phyloP scores from a whole-genome alignment of 1,140 invertebrate species.

The Drosophila paulistorum region DNA sequence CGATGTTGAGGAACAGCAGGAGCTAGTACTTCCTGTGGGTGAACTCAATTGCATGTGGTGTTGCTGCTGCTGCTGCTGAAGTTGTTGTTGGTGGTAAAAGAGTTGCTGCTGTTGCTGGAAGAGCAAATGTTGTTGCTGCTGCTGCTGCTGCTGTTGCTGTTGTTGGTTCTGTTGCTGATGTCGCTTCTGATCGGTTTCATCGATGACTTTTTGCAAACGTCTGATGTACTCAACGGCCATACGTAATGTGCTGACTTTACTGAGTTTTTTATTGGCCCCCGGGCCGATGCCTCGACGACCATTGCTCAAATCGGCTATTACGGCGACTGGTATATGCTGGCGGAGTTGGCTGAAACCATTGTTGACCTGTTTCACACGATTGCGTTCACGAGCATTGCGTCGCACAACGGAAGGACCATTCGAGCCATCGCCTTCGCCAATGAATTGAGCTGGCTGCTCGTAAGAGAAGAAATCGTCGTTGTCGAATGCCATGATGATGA shows the following conservation, averaged over 20 bases:
- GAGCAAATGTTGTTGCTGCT: slow-evolving; percentile 47
- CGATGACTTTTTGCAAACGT: slow-evolving; percentile 91
- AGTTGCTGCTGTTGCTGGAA: slow-evolving; percentile 40
- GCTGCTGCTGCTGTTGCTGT: slow-evolving; percentile 21
- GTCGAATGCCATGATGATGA: slow-evolving; percentile 39
- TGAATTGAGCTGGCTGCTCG: slow-evolving; percentile 29
- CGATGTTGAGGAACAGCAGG: slow-evolving; percentile 9
- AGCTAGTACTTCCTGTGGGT: slow-evolving; percentile 29
- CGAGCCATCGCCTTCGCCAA: slow-evolving; percentile 13
- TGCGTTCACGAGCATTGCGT: slow-evolving; percentile 95
- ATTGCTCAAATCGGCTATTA: slow-evolving; percentile 88
- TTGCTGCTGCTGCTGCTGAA: slow-evolving; percentile 29
- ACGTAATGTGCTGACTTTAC: slow-evolving; percentile 96
- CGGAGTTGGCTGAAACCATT: slow-evolving; percentile 94
- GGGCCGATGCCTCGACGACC: slow-evolving; percentile 84
- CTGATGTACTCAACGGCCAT: slow-evolving; percentile 97
- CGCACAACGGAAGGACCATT: slow-evolving; percentile 88
- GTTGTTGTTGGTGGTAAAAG: slow-evolving; percentile 28
- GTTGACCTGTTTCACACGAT: slow-evolving; percentile 97
- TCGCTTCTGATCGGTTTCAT: slow-evolving; percentile 56
- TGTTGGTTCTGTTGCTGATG: slow-evolving; percentile 36
- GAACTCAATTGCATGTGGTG: slow-evolving; percentile 28
- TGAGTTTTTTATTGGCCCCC: slow-evolving; percentile 92
- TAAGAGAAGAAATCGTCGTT: slow-evolving; percentile 43
- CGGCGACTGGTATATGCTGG: slow-evolving; percentile 92